Conservation (phyloP, 2,888 invertebrate genomes). For the Lacanobia wlatinum region DNA sequence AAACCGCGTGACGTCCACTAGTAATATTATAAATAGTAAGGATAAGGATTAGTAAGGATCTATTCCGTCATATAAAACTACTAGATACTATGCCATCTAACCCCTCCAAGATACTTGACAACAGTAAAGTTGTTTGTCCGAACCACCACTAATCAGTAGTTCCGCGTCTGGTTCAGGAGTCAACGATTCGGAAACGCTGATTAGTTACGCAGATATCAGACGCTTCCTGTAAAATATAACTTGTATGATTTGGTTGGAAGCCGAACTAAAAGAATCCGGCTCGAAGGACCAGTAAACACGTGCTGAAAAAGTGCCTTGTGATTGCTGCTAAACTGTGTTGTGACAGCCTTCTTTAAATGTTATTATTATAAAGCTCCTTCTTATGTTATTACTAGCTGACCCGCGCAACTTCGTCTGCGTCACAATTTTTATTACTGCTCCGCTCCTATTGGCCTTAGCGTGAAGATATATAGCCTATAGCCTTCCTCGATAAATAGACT, state of each 20-base stretch:
- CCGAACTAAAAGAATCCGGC: slow-evolving; percentile 13
- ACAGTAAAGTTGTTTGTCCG: too few relatives aligned
- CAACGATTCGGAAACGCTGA: slow-evolving; percentile 37
- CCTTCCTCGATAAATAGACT: too few relatives aligned
- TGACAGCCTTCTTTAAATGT: not conserved
- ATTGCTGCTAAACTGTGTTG: not conserved
- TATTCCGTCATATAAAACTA: not conserved
- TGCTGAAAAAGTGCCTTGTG: slow-evolving; percentile 12
- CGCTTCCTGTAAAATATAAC: slow-evolving; percentile 26
- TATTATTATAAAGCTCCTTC: not conserved
- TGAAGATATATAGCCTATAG: too few relatives aligned
- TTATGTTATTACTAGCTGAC: too few relatives aligned
- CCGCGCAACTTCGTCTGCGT: too few relatives aligned
- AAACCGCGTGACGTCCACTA: too few relatives aligned
- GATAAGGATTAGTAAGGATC: too few relatives aligned
- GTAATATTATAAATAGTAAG: too few relatives aligned
- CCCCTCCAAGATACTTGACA: not conserved
- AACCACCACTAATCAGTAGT: not conserved
- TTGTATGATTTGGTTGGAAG: not conserved
- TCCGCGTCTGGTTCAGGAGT: not conserved
- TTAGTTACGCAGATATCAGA: slow-evolving; percentile 28
- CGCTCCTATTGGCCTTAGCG: too few relatives aligned
- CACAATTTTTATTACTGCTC: too few relatives aligned
- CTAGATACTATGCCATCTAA: not conserved
- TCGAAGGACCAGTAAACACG: slow-evolving; percentile 23